A percentile compares a stretch with the other conserved stretches of the same genome.
Conservation (phyloP, 2,113 vertebrate genomes). For the Lates calcarifer region DNA sequence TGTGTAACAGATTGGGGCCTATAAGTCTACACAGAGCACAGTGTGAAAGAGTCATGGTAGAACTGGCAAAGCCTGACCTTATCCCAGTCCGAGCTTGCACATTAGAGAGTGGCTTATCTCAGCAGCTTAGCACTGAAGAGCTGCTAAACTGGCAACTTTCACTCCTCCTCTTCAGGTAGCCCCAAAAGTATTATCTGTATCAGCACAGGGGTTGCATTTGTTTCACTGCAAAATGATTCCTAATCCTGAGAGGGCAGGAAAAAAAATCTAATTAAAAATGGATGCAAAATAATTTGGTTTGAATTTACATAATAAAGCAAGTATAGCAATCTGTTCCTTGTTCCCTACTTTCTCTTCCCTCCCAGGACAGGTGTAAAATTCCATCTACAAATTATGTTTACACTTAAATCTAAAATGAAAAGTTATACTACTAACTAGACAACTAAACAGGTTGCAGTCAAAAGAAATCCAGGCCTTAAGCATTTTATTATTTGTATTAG, state of each 20-base stretch:
- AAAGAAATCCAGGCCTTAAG: background rate
- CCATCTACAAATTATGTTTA: background rate
- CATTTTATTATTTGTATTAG: background rate
- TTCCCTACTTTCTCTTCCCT: background rate
- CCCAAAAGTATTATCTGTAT: slow-evolving; percentile 12
- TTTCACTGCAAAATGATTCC: background rate
- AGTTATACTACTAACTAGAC: background rate
- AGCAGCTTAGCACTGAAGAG: slow-evolving; percentile 33
- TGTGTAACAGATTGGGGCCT: slow-evolving; percentile 74
- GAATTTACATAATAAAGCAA: background rate
- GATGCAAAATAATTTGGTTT: background rate
- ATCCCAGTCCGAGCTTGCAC: slow-evolving; percentile 51
- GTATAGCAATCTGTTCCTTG: background rate
- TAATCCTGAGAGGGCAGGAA: background rate
- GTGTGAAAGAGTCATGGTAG: slow-evolving; percentile 57
- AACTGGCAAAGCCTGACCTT: slow-evolving; percentile 55
- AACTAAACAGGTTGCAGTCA: background rate
- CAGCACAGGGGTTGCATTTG: background rate
- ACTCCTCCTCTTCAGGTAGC: slow-evolving; percentile 31
- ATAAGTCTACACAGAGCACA: slow-evolving; percentile 35
- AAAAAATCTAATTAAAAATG: background rate
- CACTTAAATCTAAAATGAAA: background rate
- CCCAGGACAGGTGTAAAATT: background rate
- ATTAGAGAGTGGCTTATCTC: slow-evolving; percentile 51
- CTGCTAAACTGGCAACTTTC: slow-evolving; percentile 50